Conservation (phyloP, 2,113 vertebrate species). For the Alexandromys fortis region DNA sequence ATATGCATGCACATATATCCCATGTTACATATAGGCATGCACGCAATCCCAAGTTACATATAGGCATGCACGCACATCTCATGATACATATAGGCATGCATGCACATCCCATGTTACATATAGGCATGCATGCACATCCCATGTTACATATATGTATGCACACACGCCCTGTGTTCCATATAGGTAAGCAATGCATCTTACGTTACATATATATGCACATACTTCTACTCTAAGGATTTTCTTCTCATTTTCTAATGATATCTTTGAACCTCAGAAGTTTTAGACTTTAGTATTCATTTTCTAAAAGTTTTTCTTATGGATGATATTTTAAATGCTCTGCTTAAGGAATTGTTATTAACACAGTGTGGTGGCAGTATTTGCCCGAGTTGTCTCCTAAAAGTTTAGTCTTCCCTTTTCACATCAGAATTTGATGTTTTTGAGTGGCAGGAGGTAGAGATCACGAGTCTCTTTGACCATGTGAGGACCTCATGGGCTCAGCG, state of each 20-base stretch:
- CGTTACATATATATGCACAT: background rate
- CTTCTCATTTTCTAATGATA: slow-evolving; percentile 1
- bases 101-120: background rate
- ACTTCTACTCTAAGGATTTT: background rate
- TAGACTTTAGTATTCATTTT: slow-evolving; percentile 19
- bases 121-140: background rate
- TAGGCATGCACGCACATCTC: background rate
- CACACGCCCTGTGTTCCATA: background rate
- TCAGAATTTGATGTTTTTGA: slow-evolving; percentile 41
- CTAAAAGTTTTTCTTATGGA: background rate
- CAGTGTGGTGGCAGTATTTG: background rate
- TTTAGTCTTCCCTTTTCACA: background rate
- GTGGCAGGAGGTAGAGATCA: background rate
- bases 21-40: background rate
- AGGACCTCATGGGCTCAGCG: background rate
- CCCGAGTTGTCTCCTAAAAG: background rate
- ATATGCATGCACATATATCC: no score
- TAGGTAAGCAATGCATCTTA: background rate
- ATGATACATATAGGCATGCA: no score
- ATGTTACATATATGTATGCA: background rate
- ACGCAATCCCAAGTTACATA: background rate
- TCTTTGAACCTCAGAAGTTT: slow-evolving; percentile 8
- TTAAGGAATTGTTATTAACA: background rate
- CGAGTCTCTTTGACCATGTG: background rate
- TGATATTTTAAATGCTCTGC: background rate